Evolutionary conservation across 2,888 invertebrate species (phyloP).

Genomic region (Drosophila dives): DNA sequence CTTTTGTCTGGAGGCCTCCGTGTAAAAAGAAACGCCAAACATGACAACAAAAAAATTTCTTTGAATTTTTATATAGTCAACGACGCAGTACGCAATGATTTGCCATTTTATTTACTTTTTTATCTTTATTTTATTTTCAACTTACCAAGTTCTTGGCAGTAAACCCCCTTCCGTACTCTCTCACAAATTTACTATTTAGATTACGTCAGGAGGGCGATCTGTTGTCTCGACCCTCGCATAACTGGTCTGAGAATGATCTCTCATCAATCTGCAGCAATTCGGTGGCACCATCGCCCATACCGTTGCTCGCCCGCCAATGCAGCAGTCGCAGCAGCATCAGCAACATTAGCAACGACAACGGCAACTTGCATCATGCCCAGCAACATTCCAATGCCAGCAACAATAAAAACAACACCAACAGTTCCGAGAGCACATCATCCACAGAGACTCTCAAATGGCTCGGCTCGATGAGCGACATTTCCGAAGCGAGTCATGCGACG

Average conservation of each 20-base stretch:
- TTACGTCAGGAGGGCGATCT: slow-evolving; percentile 85
- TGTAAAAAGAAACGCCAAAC: slow-evolving; percentile 62
- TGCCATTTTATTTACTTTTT: slow-evolving; percentile 43
- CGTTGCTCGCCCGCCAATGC: slow-evolving; percentile 64
- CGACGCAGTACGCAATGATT: slow-evolving; percentile 70
- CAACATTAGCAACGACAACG: slow-evolving; percentile 51
- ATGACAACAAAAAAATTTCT: slow-evolving; percentile 51
- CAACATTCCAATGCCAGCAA: slow-evolving; percentile 52
- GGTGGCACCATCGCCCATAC: slow-evolving; percentile 79
- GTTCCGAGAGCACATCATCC: slow-evolving; percentile 86
- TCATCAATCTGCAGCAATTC: slow-evolving; percentile 82
- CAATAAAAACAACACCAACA: slow-evolving; percentile 65
- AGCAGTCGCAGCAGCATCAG: slow-evolving; percentile 42
- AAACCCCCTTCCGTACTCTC: neutral
- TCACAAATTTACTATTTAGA: slow-evolving; percentile 58
- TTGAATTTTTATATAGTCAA: slow-evolving; percentile 47
- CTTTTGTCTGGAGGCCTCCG: slow-evolving; percentile 43
- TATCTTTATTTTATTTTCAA: slow-evolving; percentile 5
- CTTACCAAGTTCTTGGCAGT: slow-evolving; percentile 4
- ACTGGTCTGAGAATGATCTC: slow-evolving; percentile 85
- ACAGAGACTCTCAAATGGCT: slow-evolving; percentile 93
- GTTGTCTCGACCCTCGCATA: slow-evolving; percentile 84
- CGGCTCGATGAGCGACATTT: slow-evolving; percentile 90
- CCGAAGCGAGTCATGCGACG: slow-evolving; percentile 87
- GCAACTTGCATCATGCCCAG: slow-evolving; percentile 26